These are phyloP conservation scores for Tipula helvola DNA, from an alignment of 2,888 invertebrate genomes.

Conservation along the genomic window DNA sequence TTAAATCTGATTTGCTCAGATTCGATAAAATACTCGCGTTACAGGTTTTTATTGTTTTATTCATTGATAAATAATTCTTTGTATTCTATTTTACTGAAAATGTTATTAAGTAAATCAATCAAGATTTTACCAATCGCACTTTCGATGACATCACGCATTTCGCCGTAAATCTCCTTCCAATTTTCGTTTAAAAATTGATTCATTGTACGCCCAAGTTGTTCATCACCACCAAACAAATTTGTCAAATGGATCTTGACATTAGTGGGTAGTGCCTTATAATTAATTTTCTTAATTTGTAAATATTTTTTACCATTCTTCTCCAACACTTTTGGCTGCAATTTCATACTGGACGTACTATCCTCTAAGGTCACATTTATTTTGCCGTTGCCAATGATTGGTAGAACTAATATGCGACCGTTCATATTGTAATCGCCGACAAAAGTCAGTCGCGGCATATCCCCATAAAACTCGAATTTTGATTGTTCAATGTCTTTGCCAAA, in stretches of 20 bases:
- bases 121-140: background rate
- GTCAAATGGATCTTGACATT: constrained; percentile 42
- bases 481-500: background rate
- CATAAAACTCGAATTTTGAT: background rate
- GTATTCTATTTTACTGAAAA: background rate
- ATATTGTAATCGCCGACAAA: constrained; percentile 48
- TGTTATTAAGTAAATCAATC: background rate
- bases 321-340: constrained; percentile 40
- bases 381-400: constrained; percentile 48
- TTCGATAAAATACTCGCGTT: too few relatives aligned
- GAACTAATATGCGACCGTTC: constrained; percentile 44
- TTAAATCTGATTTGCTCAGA: too few relatives aligned
- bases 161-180: constrained; percentile 43
- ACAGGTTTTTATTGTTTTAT: background rate
- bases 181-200: constrained; percentile 45
- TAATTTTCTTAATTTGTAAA: constrained; percentile 44
- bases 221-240: constrained; percentile 47
- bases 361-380: constrained; percentile 48
- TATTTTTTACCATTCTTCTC: constrained; percentile 42
- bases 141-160: constrained; percentile 38
- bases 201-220: constrained; percentile 42
- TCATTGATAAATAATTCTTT: background rate
- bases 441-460: constrained; percentile 27
- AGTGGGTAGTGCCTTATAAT: constrained; percentile 42
- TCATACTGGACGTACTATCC: constrained; percentile 43